A percentile compares a stretch with the other conserved stretches of the same genome.
Conservation (phyloP, 2,113 vertebrate species). For the Macaca mulatta region DNA sequence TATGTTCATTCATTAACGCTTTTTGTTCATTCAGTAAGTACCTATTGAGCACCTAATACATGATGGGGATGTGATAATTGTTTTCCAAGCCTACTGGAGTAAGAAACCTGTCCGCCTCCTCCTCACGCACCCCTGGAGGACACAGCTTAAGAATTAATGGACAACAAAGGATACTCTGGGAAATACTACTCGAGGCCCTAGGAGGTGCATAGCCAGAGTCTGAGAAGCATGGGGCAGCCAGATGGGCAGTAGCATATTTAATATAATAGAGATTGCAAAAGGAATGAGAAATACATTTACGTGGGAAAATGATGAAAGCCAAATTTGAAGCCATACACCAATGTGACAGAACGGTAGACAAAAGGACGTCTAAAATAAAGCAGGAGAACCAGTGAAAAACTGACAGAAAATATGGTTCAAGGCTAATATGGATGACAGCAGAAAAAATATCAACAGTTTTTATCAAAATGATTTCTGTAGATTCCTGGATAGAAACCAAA, state of each 20-base stretch:
- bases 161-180: background rate
- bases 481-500: slow-evolving; percentile 58
- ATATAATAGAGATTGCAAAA: background rate
- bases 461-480: slow-evolving; percentile 37
- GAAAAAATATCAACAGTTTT: slow-evolving; percentile 1
- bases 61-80: background rate
- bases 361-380: slow-evolving; percentile 26
- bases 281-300: background rate
- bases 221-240: background rate
- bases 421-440: background rate
- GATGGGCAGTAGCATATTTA: background rate
- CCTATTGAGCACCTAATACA: background rate
- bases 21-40: background rate
- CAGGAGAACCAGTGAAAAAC: background rate
- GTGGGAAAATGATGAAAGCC: background rate
- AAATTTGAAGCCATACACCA: background rate
- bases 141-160: background rate
- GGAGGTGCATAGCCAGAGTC: background rate
- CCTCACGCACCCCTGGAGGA: background rate
- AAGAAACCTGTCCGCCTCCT: background rate
- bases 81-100: background rate
- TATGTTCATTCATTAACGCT: background rate
- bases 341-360: background rate
- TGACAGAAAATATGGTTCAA: slow-evolving; percentile 45
- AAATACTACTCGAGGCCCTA: background rate